phyloP scores from a whole-genome alignment of 1,140 invertebrate species.

The Anoplophora glabripennis region DNA sequence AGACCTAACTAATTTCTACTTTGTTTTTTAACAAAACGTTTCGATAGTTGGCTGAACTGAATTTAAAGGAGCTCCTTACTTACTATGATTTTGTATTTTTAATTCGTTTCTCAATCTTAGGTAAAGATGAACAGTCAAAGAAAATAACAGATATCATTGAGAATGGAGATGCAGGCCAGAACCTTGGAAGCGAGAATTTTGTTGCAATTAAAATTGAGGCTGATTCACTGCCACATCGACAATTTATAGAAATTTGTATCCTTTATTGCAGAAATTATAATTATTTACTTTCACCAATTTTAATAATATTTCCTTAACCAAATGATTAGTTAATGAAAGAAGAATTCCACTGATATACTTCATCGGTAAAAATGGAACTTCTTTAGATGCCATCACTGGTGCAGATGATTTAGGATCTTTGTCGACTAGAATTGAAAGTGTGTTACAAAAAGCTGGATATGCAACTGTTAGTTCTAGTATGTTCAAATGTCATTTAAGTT shows the following conservation, averaged over 20 bases:
- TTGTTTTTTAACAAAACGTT: not conserved
- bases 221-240: slow-evolving; percentile 67
- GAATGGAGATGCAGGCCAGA: slow-evolving; percentile 52
- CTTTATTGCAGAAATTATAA: slow-evolving; percentile 48
- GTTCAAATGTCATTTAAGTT: slow-evolving; percentile 4
- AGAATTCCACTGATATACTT: slow-evolving; percentile 83
- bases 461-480: slow-evolving; percentile 23
- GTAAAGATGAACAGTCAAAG: slow-evolving; percentile 64
- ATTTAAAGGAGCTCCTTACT: slow-evolving; percentile 7
- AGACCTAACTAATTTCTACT: slow-evolving; percentile 2
- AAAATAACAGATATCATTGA: slow-evolving; percentile 59
- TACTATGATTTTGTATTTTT: slow-evolving; percentile 27
- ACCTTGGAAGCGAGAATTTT: slow-evolving; percentile 61
- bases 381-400: slow-evolving; percentile 72
- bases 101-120: too few species aligned
- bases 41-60: slow-evolving; percentile 1
- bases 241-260: slow-evolving; percentile 85
- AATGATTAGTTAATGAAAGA: slow-evolving; percentile 69
- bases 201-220: slow-evolving; percentile 71
- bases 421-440: slow-evolving; percentile 53
- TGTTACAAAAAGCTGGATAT: slow-evolving; percentile 48
- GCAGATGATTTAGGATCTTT: slow-evolving; percentile 51
- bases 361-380: slow-evolving; percentile 73
- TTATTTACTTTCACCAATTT: slow-evolving; percentile 3
- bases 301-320: slow-evolving; percentile 25